Evolutionary conservation across 2,797 vertebrate species (phyloP).

Genomic region (Falco rusticolus): DNA sequence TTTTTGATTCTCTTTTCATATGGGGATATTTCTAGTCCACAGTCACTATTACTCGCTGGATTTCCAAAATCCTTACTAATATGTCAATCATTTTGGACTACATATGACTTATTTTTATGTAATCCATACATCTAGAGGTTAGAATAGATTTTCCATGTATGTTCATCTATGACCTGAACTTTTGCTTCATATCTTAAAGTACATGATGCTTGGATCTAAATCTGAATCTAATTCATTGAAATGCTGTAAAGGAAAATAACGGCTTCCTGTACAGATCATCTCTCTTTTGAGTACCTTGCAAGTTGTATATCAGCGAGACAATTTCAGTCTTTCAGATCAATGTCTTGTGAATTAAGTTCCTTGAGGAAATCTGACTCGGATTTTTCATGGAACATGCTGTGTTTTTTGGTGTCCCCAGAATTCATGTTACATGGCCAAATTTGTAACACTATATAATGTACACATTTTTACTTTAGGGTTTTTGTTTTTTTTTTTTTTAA

Average conservation of each 20-base stretch:
- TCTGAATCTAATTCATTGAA: not conserved
- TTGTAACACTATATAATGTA: not conserved
- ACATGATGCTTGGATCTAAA: not conserved
- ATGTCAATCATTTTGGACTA: not conserved
- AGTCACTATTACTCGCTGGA: not conserved
- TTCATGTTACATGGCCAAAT: not conserved
- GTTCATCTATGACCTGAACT: not conserved
- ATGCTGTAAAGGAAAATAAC: not conserved
- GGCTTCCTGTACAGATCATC: not conserved
- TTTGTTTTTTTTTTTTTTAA: not conserved
- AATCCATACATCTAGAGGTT: not conserved
- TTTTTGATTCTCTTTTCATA: not conserved
- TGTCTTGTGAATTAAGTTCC: not conserved
- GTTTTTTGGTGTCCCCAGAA: not conserved
- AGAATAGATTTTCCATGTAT: not conserved
- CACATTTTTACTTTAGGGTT: not conserved
- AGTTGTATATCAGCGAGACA: not conserved
- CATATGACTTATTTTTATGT: not conserved
- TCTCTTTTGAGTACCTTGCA: not conserved
- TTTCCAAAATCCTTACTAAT: not conserved
- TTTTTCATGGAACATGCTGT: accelerated
- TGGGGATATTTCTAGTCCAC: not conserved
- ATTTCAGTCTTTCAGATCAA: not conserved
- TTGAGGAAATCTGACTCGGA: not conserved
- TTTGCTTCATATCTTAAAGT: not conserved